phyloP scores from a whole-genome alignment of 1,140 invertebrate species.

The Nylanderia fulva region DNA sequence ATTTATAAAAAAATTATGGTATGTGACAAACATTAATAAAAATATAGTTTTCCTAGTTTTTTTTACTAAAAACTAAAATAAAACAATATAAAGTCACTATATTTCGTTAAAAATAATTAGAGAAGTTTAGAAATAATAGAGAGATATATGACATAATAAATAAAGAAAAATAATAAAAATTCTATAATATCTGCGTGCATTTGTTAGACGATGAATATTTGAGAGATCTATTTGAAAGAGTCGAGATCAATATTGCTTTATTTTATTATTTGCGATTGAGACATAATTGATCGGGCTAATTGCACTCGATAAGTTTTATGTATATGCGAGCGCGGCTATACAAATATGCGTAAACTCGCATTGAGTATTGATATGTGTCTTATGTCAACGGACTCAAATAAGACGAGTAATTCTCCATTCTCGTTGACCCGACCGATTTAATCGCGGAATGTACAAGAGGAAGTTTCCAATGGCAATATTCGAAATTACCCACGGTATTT shows the following conservation, averaged over 20 bases:
- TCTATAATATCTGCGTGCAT: neutral
- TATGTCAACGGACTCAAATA: conserved; percentile 60
- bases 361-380: neutral
- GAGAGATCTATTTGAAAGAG: neutral
- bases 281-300: conserved; percentile 40
- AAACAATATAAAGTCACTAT: neutral
- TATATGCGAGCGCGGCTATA: neutral
- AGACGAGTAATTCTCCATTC: conserved; percentile 67
- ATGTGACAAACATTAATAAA: neutral
- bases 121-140: neutral
- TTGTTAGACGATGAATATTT: neutral
- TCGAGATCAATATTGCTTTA: neutral
- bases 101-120: neutral
- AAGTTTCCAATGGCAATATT: conserved; percentile 55
- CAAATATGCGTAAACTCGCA: neutral
- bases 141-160: neutral
- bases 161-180: too few relatives aligned
- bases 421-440: conserved; percentile 65
- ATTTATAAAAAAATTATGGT: neutral
- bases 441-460: conserved; percentile 63
- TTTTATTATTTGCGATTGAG: conserved; percentile 43
- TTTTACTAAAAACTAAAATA: neutral
- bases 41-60: neutral
- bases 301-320: conserved; percentile 17
- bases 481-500: neutral